Evolutionary conservation across 2,113 vertebrate genomes (phyloP).

Genomic region (Heloderma charlesbogerti): DNA sequence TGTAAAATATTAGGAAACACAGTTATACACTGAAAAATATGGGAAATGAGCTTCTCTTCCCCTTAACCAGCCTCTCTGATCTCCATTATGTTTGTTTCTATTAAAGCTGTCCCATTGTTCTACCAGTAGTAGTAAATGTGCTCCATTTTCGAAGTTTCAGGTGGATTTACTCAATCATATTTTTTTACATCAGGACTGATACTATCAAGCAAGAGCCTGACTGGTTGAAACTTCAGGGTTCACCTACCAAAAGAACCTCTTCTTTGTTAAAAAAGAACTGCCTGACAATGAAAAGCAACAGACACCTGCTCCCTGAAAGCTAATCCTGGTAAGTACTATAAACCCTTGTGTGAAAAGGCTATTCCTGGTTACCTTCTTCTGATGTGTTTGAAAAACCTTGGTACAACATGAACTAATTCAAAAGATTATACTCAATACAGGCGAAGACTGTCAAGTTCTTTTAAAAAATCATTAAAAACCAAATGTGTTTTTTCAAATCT

Average conservation of each 20-base stretch:
- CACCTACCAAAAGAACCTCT: neutral
- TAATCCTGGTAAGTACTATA: neutral
- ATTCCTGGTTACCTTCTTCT: neutral
- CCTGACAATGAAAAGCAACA: neutral
- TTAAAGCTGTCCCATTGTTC: neutral
- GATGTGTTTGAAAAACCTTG: neutral
- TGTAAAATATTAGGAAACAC: neutral
- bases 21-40: neutral
- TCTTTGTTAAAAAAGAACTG: neutral
- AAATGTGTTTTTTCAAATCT: constrained; percentile 64
- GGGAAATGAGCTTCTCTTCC: neutral
- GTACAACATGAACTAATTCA: constrained; percentile 57
- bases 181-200: neutral
- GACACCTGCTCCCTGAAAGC: neutral
- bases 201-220: neutral
- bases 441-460: constrained; percentile 38
- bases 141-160: neutral
- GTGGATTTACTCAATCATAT: neutral
- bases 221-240: neutral
- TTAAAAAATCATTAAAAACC: constrained; percentile 40
- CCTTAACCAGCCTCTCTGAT: neutral
- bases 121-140: too few species aligned
- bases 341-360: neutral
- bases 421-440: constrained; percentile 57
- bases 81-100: neutral